Percentiles rank a stretch among this genome's conserved stretches.
Conservation (phyloP, 2,797 vertebrate species). For the Anguilla anguilla region DNA sequence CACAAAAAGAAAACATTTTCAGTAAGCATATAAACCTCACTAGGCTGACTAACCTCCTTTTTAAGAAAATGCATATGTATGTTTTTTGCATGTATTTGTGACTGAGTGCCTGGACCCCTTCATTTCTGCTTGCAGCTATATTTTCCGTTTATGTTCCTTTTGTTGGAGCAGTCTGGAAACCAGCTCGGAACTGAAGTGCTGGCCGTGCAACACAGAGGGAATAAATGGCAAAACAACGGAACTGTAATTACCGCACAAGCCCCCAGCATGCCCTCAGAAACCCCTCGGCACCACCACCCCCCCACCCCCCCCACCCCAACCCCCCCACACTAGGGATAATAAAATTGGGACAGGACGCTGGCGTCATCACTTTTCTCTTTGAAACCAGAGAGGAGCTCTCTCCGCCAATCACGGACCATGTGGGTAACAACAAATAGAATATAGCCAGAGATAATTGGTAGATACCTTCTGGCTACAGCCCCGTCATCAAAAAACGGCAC, state of each 20-base stretch:
- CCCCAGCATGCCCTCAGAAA: slow-evolving; percentile 22
- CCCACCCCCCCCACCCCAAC: slow-evolving; percentile 37
- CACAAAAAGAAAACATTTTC: too few relatives aligned
- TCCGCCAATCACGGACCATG: background rate
- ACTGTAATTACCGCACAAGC: slow-evolving; percentile 27
- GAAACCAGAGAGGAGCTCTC: background rate
- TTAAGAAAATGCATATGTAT: too few relatives aligned
- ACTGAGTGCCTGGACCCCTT: too few relatives aligned
- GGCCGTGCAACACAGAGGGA: slow-evolving; percentile 5
- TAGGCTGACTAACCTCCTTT: too few relatives aligned
- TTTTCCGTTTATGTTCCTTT: background rate
- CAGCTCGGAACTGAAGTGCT: slow-evolving; percentile 22
- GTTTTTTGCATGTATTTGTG: too few relatives aligned
- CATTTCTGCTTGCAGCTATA: background rate
- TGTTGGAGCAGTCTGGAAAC: background rate
- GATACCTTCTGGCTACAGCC: background rate
- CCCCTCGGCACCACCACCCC: slow-evolving; percentile 31
- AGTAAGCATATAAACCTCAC: background rate
- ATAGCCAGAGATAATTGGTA: background rate
- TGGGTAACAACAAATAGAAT: background rate
- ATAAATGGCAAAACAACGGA: background rate
- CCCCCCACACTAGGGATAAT: slow-evolving; percentile 46
- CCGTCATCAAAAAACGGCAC: background rate
- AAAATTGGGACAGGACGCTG: background rate
- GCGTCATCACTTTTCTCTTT: background rate